These are phyloP conservation scores for Shinisaurus crocodilurus DNA, from an alignment of 2,113 vertebrate species.

Conservation along the genomic window DNA sequence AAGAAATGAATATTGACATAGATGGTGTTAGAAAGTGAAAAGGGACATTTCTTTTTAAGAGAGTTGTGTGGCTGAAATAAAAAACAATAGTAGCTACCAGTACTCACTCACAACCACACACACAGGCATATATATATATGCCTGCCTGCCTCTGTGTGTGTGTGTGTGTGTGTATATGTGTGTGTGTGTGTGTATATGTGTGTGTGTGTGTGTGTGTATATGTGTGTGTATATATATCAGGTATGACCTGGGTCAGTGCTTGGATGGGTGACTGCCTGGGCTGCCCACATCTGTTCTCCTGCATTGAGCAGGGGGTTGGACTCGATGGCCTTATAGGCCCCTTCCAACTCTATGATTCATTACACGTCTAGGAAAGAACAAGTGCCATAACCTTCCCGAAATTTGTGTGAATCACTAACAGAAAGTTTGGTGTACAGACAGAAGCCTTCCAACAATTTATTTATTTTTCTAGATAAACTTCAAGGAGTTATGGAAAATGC, in stretches of 20 bases:
- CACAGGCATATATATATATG: background rate
- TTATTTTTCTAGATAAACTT: background rate
- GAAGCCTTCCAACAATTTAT: background rate
- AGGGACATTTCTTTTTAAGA: background rate
- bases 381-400: background rate
- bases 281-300: too few relatives aligned
- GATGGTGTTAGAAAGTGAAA: background rate
- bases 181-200: too few relatives aligned
- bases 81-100: background rate
- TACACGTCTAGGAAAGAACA: background rate
- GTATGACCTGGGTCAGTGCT: too few relatives aligned
- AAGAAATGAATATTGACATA: background rate
- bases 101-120: background rate
- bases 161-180: too few relatives aligned
- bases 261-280: too few relatives aligned
- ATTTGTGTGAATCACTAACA: background rate
- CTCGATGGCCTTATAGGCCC: too few relatives aligned
- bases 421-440: background rate
- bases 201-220: too few relatives aligned
- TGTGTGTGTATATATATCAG: too few relatives aligned
- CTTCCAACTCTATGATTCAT: too few relatives aligned
- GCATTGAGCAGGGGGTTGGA: too few relatives aligned
- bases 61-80: background rate
- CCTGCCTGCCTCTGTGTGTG: too few relatives aligned
- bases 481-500: background rate